Base-by-base conservation (phyloP, 2,888 invertebrate species). In the Diarsia dahlii region DNA sequence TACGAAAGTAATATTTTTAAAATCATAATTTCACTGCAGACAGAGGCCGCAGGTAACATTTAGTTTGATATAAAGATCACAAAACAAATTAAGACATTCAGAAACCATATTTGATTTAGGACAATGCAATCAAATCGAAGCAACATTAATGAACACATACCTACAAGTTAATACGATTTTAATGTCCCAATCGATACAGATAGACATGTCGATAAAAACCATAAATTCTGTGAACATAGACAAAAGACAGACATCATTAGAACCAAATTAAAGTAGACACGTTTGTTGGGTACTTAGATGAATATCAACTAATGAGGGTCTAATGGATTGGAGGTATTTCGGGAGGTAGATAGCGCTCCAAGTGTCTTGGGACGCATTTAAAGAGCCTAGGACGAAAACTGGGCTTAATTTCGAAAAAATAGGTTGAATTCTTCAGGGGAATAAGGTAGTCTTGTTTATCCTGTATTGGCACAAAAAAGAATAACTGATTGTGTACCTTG, bases 171-270 rank as follows among this genome's bases (percentile, higher is more conserved):
- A 82, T 79, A 64, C 48, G 56, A 28, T 52, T 82, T 82, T 79
- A 77, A 79, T 82, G 67, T 67, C 63, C 9, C 13, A 67, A 77
- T 79, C 83, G 46, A 79, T 79, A 67, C 23, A 68, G 68, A 79
- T 82, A 9, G 46, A 77, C 56, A 58, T 15, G 13, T 45, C 23
- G 82, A 78, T 67, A 67, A 63, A 50, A 67, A 52, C 23, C 62
- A 82, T 82, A 2, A 76, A 76, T 78, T 63, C 77, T 63, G 13
- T 56, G 77, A 39, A 56, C 54, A 56, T 2, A 39, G 54, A 63
- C 46, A 67, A 54, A 50, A 54, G 66, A 82, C 18, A 46, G 20
- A 18, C 13, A 54, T 60, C 34, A 52, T 75, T 50, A 62, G 15
- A 48, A 48, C 62, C 52, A 34, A 50, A 68, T 68, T 39, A 68